Evolutionary conservation across 2,797 vertebrate species (phyloP).

Genomic region (Sebastes hubbsi): DNA sequence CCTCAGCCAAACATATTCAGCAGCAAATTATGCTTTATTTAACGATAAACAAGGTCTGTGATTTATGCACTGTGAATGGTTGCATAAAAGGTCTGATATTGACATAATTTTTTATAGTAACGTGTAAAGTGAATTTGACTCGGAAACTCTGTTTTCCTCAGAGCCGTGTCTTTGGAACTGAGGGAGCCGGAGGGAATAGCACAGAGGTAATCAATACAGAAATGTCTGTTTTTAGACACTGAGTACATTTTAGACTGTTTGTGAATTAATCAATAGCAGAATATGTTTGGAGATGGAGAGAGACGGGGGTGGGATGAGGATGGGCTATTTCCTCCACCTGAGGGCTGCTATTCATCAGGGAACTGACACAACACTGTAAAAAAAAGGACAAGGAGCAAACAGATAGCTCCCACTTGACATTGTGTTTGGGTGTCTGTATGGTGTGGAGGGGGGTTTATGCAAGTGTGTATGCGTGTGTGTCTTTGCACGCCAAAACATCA

Average conservation of each 20-base stretch:
- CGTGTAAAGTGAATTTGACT: conserved; percentile 40
- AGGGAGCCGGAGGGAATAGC: conserved; percentile 45
- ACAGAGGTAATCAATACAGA: conserved; percentile 66
- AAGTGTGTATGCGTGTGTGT: conserved; percentile 18
- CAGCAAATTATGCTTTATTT: neutral
- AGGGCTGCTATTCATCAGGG: conserved; percentile 63
- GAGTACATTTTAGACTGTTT: conserved; percentile 56
- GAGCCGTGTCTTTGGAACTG: conserved; percentile 30
- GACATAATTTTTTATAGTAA: neutral
- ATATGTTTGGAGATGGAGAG: conserved; percentile 44
- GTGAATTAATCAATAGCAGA: conserved; percentile 70
- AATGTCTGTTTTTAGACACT: conserved; percentile 63
- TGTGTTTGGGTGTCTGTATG: conserved; percentile 27
- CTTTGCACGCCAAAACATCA: conserved; percentile 29
- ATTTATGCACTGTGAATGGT: neutral
- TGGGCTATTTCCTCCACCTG: conserved; percentile 52
- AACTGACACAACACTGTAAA: conserved; percentile 31
- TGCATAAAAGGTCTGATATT: conserved; percentile 11
- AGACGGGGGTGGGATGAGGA: conserved; percentile 35
- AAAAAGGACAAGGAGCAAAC: conserved; percentile 13
- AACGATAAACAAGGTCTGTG: neutral
- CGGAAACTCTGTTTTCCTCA: conserved; percentile 52
- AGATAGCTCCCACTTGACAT: conserved; percentile 29
- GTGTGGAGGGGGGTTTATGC: neutral
- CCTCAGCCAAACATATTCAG: neutral